A percentile compares a stretch with the other conserved stretches of the same genome.
Evolutionary conservation across 2,113 vertebrate species (phyloP).

Genomic region (Amazona vittata): DNA sequence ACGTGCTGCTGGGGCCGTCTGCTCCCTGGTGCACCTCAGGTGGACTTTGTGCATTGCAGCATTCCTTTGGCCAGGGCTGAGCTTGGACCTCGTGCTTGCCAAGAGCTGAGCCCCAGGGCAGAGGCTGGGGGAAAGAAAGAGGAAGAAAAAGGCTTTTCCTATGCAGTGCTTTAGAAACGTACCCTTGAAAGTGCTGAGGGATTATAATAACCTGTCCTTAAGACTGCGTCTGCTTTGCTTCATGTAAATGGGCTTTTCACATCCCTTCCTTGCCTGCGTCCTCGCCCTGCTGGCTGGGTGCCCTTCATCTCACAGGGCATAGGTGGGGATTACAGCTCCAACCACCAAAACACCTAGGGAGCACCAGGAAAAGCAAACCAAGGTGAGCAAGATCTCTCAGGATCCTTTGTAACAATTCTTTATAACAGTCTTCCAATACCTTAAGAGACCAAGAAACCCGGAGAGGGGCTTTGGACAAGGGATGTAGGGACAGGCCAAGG

Average conservation of each 20-base stretch:
- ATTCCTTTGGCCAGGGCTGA: background rate
- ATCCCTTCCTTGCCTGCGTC: background rate
- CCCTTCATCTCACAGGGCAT: background rate
- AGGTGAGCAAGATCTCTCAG: accelerated
- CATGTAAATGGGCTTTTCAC: background rate
- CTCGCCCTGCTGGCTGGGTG: background rate
- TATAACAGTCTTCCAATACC: background rate
- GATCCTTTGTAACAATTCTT: background rate
- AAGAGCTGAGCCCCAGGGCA: background rate
- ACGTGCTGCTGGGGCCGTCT: accelerated
- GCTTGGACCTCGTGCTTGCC: background rate
- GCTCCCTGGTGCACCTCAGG: background rate
- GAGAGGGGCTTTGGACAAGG: background rate
- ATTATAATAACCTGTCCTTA: background rate
- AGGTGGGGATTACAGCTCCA: background rate
- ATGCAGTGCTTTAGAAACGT: background rate
- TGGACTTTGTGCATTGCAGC: too few relatives aligned
- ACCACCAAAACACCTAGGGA: accelerated
- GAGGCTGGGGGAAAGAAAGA: background rate
- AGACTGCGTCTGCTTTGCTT: background rate
- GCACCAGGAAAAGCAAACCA: background rate
- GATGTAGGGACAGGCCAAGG: background rate
- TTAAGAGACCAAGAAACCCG: background rate
- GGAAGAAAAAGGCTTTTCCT: background rate
- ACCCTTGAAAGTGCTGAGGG: background rate